Percentiles rank a stretch among this genome's conserved stretches.
Evolutionary conservation across 2,888 invertebrate species (phyloP).

Genomic region (Pristionchus fissidentatus): DNA sequence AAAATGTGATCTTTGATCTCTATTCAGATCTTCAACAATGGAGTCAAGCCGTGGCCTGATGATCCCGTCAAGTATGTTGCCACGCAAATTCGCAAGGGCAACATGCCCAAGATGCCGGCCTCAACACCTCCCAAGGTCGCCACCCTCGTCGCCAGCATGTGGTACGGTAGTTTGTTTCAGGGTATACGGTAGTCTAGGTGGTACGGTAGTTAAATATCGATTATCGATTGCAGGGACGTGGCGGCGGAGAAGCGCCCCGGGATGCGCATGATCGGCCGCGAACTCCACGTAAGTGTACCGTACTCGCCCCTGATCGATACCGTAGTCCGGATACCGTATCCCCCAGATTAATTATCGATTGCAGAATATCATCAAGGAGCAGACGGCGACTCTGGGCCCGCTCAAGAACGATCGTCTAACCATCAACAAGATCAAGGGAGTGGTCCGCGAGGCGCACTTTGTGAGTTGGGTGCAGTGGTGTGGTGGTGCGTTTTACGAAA

Average conservation of each 20-base stretch:
- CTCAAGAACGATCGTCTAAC: not conserved
- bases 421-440: slow-evolving; percentile 16
- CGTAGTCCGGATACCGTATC: not conserved
- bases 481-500: slow-evolving; percentile 8
- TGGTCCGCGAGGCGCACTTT: not conserved
- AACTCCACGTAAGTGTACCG: not conserved
- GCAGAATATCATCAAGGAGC: not conserved
- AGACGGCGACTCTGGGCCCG: not conserved
- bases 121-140: slow-evolving; percentile 52
- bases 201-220: not conserved
- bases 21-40: slow-evolving; percentile 55
- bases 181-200: not conserved
- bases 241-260: slow-evolving; percentile 53
- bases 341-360: not conserved
- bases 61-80: slow-evolving; percentile 55
- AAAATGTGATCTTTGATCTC: too few species aligned
- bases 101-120: slow-evolving; percentile 61
- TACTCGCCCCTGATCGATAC: too few species aligned
- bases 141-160: slow-evolving; percentile 51
- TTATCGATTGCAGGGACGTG: too few species aligned
- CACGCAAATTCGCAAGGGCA: slow-evolving; percentile 55
- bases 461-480: slow-evolving; percentile 4
- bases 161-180: too few species aligned
- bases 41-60: slow-evolving; percentile 57
- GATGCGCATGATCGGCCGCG: slow-evolving; percentile 49